These are phyloP conservation scores for Omphaloscelis lunosa DNA, from an alignment of 2,888 invertebrate species.

Conservation along the genomic window DNA sequence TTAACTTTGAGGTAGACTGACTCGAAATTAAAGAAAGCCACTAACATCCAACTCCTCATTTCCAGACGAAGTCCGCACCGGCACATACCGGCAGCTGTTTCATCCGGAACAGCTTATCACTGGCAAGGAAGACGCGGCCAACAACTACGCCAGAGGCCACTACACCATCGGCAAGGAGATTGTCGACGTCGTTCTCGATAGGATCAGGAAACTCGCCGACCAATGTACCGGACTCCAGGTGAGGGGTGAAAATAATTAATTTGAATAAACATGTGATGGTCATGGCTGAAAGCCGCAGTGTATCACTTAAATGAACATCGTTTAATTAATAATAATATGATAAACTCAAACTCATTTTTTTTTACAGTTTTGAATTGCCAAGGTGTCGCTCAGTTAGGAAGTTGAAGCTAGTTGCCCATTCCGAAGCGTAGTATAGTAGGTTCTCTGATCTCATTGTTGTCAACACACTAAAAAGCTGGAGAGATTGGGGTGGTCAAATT, in stretches of 20 bases:
- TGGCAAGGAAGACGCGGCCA: conserved; percentile 98
- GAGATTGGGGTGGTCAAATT: not conserved
- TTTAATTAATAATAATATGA: no score
- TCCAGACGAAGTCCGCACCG: conserved; percentile 95
- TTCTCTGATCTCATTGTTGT: not conserved
- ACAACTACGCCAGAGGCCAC: conserved; percentile 98
- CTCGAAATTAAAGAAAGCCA: not conserved
- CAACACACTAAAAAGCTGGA: not conserved
- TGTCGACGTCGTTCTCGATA: conserved; percentile 95
- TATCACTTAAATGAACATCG: no score
- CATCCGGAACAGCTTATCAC: conserved; percentile 98
- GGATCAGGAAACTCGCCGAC: conserved; percentile 95
- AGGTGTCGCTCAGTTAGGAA: no score
- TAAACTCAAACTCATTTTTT: no score
- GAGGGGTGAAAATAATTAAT: not conserved
- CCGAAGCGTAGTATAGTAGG: no score
- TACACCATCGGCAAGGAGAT: conserved; percentile 98
- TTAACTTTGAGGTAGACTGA: no score
- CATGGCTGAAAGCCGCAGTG: not conserved
- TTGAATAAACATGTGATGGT: not conserved
- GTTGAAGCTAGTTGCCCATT: no score
- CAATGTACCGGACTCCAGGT: conserved; percentile 96
- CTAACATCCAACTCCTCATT: not conserved
- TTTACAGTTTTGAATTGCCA: no score
- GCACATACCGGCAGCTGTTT: conserved; percentile 95